phyloP scores from a whole-genome alignment of 2,113 vertebrate species.

The Collichthys lucidus region DNA sequence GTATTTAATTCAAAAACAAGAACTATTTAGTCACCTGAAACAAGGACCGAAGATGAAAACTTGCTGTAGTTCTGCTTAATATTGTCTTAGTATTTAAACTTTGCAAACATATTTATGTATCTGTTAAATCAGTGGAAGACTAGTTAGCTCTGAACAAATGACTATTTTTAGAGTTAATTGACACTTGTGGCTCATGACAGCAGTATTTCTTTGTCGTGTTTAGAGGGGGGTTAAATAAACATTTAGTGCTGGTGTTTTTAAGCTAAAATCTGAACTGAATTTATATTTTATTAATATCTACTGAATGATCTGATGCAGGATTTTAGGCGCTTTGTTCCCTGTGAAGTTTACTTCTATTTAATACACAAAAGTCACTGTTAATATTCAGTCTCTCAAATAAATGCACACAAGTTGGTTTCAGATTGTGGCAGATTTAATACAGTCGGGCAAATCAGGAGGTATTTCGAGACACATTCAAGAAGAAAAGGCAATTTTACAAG shows the following conservation, averaged over 20 bases:
- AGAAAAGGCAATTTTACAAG: slow-evolving; percentile 44
- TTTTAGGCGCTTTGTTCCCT: background rate
- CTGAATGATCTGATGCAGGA: too few relatives aligned
- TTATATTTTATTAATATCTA: background rate
- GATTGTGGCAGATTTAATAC: slow-evolving; percentile 64
- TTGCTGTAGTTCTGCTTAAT: background rate
- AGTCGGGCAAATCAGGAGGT: slow-evolving; percentile 55
- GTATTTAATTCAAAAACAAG: background rate
- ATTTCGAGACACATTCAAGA: slow-evolving; percentile 54
- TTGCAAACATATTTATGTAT: too few relatives aligned
- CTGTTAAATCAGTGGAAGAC: too few relatives aligned
- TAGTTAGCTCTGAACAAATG: too few relatives aligned
- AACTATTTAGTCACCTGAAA: background rate
- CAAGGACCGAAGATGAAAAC: background rate
- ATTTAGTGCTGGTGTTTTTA: background rate
- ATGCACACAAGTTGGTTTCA: background rate
- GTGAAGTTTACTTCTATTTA: background rate
- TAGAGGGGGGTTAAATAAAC: background rate
- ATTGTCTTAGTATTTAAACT: background rate
- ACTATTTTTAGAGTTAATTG: background rate
- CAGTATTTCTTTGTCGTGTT: background rate
- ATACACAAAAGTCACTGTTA: background rate
- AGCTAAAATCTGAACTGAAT: background rate
- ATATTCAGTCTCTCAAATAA: slow-evolving; percentile 1
- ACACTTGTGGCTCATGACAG: too few relatives aligned